These are phyloP conservation scores for Osmerus eperlanus DNA, from an alignment of 2,113 vertebrate species.

Conservation along the genomic window DNA sequence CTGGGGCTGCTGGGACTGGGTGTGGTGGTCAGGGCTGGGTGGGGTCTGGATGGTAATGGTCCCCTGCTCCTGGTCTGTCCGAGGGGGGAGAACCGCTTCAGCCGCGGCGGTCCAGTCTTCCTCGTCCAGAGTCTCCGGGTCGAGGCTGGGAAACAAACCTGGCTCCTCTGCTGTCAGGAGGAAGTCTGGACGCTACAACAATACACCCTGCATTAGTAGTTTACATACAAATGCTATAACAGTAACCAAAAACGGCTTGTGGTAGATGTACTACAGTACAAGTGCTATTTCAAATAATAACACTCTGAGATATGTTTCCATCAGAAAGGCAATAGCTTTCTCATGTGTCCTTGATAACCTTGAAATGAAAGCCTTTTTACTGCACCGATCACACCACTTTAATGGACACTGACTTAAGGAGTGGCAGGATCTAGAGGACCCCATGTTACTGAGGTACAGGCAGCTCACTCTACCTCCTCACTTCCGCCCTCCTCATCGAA, in stretches of 20 bases:
- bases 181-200: slow-evolving; percentile 42
- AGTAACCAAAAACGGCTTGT: background rate
- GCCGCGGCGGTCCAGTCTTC: background rate
- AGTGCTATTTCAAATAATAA: slow-evolving; percentile 14
- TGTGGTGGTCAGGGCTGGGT: slow-evolving; percentile 27
- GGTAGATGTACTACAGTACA: background rate
- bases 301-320: slow-evolving; percentile 1
- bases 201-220: slow-evolving; percentile 11
- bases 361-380: slow-evolving; percentile 41
- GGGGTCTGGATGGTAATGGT: slow-evolving; percentile 11
- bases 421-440: slow-evolving; percentile 4
- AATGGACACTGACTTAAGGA: slow-evolving; percentile 37
- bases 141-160: slow-evolving; percentile 38
- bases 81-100: slow-evolving; percentile 1
- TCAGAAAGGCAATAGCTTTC: slow-evolving; percentile 4
- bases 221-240: background rate
- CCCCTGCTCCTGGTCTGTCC: background rate
- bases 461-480: slow-evolving; percentile 14
- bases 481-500: slow-evolving; percentile 26
- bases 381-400: slow-evolving; percentile 24
- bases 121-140: slow-evolving; percentile 19
- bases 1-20: slow-evolving; percentile 34
- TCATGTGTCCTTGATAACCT: slow-evolving; percentile 28
- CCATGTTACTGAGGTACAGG: background rate
- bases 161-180: slow-evolving; percentile 42